Base-by-base conservation (phyloP, 2,797 vertebrate genomes). In the Austrolebias charrua region DNA sequence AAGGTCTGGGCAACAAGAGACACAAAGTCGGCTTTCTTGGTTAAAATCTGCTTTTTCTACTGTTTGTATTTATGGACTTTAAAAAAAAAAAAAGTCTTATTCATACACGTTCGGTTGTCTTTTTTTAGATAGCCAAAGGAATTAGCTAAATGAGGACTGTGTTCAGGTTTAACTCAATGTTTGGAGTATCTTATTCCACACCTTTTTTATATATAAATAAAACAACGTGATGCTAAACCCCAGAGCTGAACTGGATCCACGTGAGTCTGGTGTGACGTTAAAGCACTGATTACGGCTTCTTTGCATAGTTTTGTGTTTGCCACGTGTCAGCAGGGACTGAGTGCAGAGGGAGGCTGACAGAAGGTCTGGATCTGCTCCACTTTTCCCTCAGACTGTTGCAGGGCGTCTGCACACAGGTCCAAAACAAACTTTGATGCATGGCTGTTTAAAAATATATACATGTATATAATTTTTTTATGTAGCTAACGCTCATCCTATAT, bases 1-100 rank as follows among this genome's bases (percentile, higher is more conserved):
- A 99, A 81, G 89, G 79, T 77, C 79, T 97, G 71, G 96, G 96
- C 24, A 91, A 90, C 40, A 92, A 91, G 45, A 90, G 92, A 59
- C 85, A 86, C 70, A 93, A 92, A 88, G 90, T 93, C 1, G 92
- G 92, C 40, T 93, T 93, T 63, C 85, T 93, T 1, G 88, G 85
- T 62, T 93, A 77, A 76, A n/a, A 62, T 40, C 1, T 4, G 3
- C 6, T 46, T 7, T 66, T 56, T 76, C 54, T 58, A 2, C 20
- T 53, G 6, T 29, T 3, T 80, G 19, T 75, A 0, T 73, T 66
- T 71, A 58, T 81, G 53, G 79, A 28, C 53, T 11, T 88, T 85
- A 88, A 12, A 12, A 12, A 40, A 86, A 90, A 16, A 86, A 90
- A 89, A 54, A 20, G 6, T 42, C 28, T 14, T 9, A 58, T 69